A percentile compares a stretch with the other conserved stretches of the same genome.
Evolutionary conservation across 2,797 vertebrate genomes (phyloP).

Genomic region (Potorous gilbertii): DNA sequence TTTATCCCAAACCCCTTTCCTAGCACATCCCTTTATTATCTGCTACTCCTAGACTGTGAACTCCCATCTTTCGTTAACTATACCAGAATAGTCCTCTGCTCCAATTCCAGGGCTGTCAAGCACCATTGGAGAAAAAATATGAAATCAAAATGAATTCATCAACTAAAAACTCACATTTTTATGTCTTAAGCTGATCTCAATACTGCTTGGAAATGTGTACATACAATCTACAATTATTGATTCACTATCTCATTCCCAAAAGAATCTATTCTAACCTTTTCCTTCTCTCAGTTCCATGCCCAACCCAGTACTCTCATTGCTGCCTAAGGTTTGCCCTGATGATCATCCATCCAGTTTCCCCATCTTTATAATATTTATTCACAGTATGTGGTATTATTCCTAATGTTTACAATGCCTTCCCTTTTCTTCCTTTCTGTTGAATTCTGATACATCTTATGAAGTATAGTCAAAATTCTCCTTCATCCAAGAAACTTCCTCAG

Average conservation of each 20-base stretch:
- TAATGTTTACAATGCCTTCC: not conserved
- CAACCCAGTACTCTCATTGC: not conserved
- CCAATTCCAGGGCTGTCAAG: not conserved
- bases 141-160: not conserved
- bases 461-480: not conserved
- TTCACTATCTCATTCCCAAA: not conserved
- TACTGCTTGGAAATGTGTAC: not conserved
- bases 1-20: not conserved
- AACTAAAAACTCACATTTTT: not conserved
- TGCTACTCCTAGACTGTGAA: not conserved
- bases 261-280: not conserved
- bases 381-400: not conserved
- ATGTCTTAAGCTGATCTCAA: not conserved
- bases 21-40: not conserved
- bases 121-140: not conserved
- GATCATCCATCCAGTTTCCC: not conserved
- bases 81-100: not conserved
- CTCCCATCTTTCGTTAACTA: not conserved
- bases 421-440: not conserved
- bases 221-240: not conserved
- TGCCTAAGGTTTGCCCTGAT: not conserved
- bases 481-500: not conserved
- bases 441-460: not conserved
- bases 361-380: not conserved
- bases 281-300: not conserved